phyloP scores from a whole-genome alignment of 2,797 vertebrate species.

The Leptodactylus fallax region DNA sequence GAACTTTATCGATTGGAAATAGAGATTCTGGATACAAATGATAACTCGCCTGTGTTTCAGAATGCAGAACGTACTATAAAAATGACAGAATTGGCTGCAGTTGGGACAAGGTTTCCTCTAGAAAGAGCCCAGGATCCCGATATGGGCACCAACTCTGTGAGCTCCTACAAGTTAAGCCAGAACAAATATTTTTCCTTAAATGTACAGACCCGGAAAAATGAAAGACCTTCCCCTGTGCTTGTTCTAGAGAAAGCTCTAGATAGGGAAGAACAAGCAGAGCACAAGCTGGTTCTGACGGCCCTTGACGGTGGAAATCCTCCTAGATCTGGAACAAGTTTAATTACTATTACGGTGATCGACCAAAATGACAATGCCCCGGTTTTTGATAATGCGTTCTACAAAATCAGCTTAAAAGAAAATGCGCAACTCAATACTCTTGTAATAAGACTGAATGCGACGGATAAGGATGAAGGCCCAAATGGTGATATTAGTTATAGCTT shows the following conservation, averaged over 20 bases:
- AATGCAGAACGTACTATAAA: conserved; percentile 78
- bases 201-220: conserved; percentile 70
- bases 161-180: conserved; percentile 77
- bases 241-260: conserved; percentile 70
- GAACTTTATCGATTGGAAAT: conserved; percentile 76
- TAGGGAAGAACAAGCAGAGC: conserved; percentile 85
- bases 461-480: conserved; percentile 74
- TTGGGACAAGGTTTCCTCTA: conserved; percentile 79
- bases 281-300: conserved; percentile 88
- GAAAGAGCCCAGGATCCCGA: conserved; percentile 84
- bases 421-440: conserved; percentile 70
- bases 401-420: conserved; percentile 72
- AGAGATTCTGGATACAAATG: conserved; percentile 82
- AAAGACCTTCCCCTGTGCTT: conserved; percentile 48
- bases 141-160: conserved; percentile 81
- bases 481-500: conserved; percentile 74
- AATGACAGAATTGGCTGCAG: conserved; percentile 78
- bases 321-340: conserved; percentile 85
- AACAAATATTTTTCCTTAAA: conserved; percentile 80
- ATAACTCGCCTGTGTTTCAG: conserved; percentile 81
- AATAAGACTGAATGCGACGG: conserved; percentile 72
- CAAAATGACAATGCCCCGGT: conserved; percentile 92
- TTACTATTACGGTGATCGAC: conserved; percentile 88
- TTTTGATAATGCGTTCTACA: conserved; percentile 77
- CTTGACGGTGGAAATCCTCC: conserved; percentile 89